phyloP scores from a whole-genome alignment of 2,797 vertebrate genomes.

The Intellagama lesueurii region DNA sequence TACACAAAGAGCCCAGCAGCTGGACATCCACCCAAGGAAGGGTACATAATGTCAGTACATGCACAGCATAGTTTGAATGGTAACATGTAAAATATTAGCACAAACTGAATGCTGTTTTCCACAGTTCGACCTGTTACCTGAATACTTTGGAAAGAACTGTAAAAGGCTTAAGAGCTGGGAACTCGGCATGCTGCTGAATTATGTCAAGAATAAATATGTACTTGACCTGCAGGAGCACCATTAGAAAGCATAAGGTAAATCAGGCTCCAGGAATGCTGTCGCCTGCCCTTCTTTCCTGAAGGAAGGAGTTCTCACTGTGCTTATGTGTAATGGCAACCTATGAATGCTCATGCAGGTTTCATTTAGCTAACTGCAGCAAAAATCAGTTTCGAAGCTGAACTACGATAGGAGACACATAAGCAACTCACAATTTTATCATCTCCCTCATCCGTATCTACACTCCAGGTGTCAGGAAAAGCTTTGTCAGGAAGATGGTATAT shows the following conservation, averaged over 20 bases:
- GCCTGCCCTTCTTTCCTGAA: conserved; percentile 16
- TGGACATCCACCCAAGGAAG: neutral
- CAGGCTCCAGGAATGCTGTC: conserved; percentile 6
- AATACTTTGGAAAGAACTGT: neutral
- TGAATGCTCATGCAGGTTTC: conserved; percentile 15
- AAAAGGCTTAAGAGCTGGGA: conserved; percentile 23
- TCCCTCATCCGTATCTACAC: conserved; percentile 25
- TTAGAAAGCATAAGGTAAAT: neutral
- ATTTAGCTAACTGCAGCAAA: neutral
- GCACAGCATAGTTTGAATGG: neutral
- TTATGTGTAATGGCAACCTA: conserved; percentile 24
- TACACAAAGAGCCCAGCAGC: neutral
- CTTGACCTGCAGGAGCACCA: conserved; percentile 25
- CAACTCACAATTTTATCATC: conserved; percentile 32
- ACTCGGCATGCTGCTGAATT: neutral
- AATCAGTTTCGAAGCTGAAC: conserved; percentile 32
- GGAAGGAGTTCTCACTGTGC: conserved; percentile 4
- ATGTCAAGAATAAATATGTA: conserved; percentile 36
- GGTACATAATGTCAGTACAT: neutral
- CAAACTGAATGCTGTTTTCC: conserved; percentile 13
- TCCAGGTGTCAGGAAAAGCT: conserved; percentile 41
- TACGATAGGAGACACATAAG: conserved; percentile 34
- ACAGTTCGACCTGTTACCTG: neutral
- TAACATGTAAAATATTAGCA: neutral
- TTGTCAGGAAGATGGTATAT: conserved; percentile 46